Conservation (phyloP, 1,140 invertebrate genomes). For the Nylanderia fulva region DNA sequence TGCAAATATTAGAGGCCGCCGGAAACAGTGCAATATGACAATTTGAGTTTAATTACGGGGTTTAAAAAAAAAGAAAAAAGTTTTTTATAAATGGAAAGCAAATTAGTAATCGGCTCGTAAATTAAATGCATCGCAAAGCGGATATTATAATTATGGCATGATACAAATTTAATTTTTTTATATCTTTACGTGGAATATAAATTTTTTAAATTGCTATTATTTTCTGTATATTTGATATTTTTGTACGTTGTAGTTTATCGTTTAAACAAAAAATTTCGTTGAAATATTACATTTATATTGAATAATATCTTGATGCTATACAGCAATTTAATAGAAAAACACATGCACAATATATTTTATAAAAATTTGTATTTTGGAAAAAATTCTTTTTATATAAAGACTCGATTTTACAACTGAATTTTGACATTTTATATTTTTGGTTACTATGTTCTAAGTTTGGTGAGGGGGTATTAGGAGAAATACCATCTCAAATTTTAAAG, state of each 20-base stretch:
- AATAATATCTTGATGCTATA: slow-evolving; percentile 4
- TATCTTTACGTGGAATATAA: neutral
- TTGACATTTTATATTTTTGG: slow-evolving; percentile 3
- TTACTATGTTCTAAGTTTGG: slow-evolving; percentile 18
- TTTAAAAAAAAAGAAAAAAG: neutral
- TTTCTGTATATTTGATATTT: neutral
- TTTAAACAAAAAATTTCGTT: neutral
- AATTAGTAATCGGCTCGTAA: neutral
- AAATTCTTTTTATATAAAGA: neutral
- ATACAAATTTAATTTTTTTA: neutral
- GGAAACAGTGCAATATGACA: neutral
- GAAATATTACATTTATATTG: neutral
- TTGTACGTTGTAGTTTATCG: neutral
- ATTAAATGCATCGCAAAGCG: neutral
- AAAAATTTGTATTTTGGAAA: too few species aligned
- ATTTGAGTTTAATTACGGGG: neutral
- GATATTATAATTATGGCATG: neutral
- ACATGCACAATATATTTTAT: neutral
- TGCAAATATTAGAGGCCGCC: neutral
- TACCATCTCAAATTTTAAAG: slow-evolving; percentile 10
- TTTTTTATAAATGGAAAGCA: neutral
- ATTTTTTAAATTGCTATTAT: neutral
- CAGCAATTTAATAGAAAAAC: neutral
- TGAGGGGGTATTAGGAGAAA: neutral
- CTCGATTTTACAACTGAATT: neutral